Base-by-base conservation (phyloP, 1,140 invertebrate species). In the Drosophila pallidifrons region DNA sequence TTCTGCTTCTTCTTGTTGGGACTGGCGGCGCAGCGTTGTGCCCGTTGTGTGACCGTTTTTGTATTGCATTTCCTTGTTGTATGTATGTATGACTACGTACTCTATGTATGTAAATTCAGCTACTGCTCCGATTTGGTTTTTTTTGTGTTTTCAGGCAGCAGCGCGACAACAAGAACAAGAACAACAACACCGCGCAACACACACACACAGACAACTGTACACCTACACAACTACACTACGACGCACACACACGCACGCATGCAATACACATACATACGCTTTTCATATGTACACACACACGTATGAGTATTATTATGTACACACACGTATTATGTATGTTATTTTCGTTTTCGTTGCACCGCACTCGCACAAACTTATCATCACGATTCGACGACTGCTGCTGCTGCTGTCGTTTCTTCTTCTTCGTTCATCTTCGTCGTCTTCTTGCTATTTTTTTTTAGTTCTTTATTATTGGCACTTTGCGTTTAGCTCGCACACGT, bases 331-430 rank as follows among this genome's bases (percentile, higher is more conserved):
- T 72, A 70, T 79, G 77, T 79, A 77, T 79, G 73, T 81, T 82
- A 82, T 82, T 87, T 82, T 82, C 77, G 83, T 82, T 87, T 82
- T 82, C 77, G 83, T 80, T 87, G 83, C 83, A 87, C 82, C 87
- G 67, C 73, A 69, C 73, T 70, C 82, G 74, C 77, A 81, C 75
- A 85, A 80, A 78, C 57, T 82, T 88, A 86, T 86, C 85, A 86
- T 86, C 81, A 83, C 82, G 67, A 75, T 75, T 75, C 81, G 73
- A 77, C 59, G 59, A 65, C 51, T 55, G 51, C 76, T 71, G 60
- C 79, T 81, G 79, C 80, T 82, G 74, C 74, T 76, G 83, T 80
- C 76, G 82, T 51, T 58, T 77, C 79, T 70, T 87, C 81, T 87
- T 89, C 85, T 88, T 87, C 79, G 73, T 87, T 83, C 83, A 83